Evolutionary conservation across 2,113 vertebrate genomes (phyloP).

Genomic region (Helogale parvula): DNA sequence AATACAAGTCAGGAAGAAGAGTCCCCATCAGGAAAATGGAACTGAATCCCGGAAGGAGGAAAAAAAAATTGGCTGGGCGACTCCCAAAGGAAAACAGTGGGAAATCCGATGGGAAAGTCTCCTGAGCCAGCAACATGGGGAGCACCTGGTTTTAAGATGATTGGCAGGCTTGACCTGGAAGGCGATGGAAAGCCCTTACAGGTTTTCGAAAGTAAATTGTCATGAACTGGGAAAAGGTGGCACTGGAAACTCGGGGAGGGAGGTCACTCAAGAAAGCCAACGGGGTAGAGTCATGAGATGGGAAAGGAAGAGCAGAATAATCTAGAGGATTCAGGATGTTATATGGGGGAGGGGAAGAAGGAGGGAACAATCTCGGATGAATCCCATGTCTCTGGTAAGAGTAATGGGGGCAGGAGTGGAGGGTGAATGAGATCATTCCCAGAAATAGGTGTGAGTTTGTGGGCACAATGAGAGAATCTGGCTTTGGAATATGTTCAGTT

Average conservation of each 20-base stretch:
- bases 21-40: neutral
- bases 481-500: neutral
- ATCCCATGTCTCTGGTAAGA: neutral
- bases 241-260: neutral
- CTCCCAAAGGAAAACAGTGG: neutral
- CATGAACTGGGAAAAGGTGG: neutral
- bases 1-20: neutral
- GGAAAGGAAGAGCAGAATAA: neutral
- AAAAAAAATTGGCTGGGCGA: neutral
- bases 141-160: neutral
- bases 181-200: neutral
- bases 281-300: neutral
- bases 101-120: too few relatives aligned
- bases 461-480: neutral
- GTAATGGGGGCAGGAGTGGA: too few relatives aligned
- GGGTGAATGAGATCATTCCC: neutral
- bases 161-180: neutral
- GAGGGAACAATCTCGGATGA: neutral
- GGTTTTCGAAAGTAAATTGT: neutral
- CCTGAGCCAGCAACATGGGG: accelerated
- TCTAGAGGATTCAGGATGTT: neutral
- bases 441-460: neutral
- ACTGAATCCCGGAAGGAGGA: too few relatives aligned
- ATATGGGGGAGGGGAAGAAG: too few relatives aligned
- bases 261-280: too few relatives aligned